These are phyloP conservation scores for Chaetogeoica ovagalla DNA, from an alignment of 2,888 invertebrate genomes.

Conservation along the genomic window DNA sequence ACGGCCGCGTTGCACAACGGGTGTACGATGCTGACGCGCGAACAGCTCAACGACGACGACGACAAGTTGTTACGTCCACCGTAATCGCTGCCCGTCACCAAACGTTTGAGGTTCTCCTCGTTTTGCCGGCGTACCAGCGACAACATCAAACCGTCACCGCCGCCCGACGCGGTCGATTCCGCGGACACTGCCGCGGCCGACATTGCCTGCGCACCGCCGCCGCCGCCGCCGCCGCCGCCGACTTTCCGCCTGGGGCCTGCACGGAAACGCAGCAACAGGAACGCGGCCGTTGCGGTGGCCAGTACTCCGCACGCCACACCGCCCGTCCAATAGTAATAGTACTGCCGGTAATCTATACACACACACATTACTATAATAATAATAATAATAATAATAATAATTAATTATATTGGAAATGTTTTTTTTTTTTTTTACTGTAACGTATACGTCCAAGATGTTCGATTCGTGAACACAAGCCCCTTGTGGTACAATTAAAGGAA, in stretches of 20 bases:
- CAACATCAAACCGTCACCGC: conserved; percentile 30
- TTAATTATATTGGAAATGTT: neutral
- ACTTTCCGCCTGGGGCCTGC: neutral
- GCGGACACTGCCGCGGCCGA: neutral
- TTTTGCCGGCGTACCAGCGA: conserved; percentile 41
- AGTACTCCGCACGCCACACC: conserved; percentile 43
- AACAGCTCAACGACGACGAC: conserved; percentile 41
- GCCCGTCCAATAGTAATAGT: conserved; percentile 33
- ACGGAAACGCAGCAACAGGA: conserved; percentile 32
- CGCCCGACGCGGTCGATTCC: neutral
- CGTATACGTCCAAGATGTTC: too few species aligned
- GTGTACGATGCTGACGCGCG: conserved; percentile 43
- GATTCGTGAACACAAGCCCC: too few species aligned
- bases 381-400: neutral
- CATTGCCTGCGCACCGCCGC: neutral
- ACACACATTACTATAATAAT: neutral
- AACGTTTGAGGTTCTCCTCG: conserved; percentile 37
- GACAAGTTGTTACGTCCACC: conserved; percentile 34
- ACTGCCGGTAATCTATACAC: conserved; percentile 13
- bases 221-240: neutral
- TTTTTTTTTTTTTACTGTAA: neutral
- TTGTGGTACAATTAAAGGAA: too few species aligned
- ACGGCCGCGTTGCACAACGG: conserved; percentile 31
- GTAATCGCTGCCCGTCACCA: conserved; percentile 14
- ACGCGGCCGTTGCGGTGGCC: conserved; percentile 22